Conservation (phyloP, 2,888 invertebrate genomes). For the Sinhomidia bicolor region DNA sequence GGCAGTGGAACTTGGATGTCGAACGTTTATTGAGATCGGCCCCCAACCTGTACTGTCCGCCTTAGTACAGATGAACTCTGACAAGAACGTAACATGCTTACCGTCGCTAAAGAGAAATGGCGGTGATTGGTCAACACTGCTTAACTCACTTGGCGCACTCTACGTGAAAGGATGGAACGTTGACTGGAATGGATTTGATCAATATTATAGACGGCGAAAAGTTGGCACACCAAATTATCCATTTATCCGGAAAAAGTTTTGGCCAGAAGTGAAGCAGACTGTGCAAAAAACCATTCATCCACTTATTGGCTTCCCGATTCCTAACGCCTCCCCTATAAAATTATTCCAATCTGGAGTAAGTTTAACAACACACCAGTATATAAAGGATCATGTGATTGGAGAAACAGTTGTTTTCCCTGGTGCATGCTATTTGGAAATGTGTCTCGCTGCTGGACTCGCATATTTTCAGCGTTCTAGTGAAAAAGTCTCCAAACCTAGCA, state of each 20-base stretch:
- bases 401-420: slow-evolving; percentile 61
- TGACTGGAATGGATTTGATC: slow-evolving; percentile 65
- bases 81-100: not conserved
- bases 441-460: slow-evolving; percentile 58
- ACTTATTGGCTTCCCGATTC: slow-evolving; percentile 52
- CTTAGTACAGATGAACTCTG: slow-evolving; percentile 49
- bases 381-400: slow-evolving; percentile 65
- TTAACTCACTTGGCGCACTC: slow-evolving; percentile 52
- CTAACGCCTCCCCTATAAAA: slow-evolving; percentile 46
- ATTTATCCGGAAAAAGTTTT: slow-evolving; percentile 65
- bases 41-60: slow-evolving; percentile 72
- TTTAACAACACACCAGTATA: not conserved
- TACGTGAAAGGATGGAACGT: slow-evolving; percentile 63
- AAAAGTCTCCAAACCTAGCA: not conserved
- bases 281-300: slow-evolving; percentile 54
- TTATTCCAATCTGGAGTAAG: slow-evolving; percentile 38
- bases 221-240: slow-evolving; percentile 65
- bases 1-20: slow-evolving; percentile 49
- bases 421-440: slow-evolving; percentile 62
- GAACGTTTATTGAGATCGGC: slow-evolving; percentile 68
- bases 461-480: slow-evolving; percentile 18
- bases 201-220: slow-evolving; percentile 35
- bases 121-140: slow-evolving; percentile 28
- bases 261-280: slow-evolving; percentile 15
- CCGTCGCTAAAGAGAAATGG: slow-evolving; percentile 57